A percentile compares a stretch with the other conserved stretches of the same genome.
Evolutionary conservation across 2,797 vertebrate genomes (phyloP).

Genomic region (Linurgus olivaceus): DNA sequence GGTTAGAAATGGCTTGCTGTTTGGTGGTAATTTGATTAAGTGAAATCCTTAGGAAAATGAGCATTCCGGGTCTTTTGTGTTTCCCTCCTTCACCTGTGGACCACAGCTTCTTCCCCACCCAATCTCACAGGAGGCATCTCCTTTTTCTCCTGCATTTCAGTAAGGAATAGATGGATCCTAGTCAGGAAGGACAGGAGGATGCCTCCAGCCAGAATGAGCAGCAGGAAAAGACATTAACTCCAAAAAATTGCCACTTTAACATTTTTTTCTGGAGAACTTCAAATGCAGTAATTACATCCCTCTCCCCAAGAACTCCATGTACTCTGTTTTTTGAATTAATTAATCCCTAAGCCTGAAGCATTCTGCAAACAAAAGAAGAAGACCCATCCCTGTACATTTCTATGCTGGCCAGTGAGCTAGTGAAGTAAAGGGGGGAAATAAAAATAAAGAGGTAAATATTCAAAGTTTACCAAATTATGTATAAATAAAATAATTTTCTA

Average conservation of each 20-base stretch:
- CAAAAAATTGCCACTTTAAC: neutral
- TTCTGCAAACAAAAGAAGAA: neutral
- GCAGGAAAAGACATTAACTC: constrained; percentile 41
- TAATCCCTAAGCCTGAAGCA: neutral
- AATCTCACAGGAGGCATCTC: neutral
- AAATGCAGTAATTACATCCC: neutral
- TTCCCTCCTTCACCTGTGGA: neutral
- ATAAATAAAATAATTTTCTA: neutral
- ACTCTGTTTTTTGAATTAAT: neutral
- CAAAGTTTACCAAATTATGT: neutral
- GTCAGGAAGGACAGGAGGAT: neutral
- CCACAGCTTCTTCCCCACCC: neutral
- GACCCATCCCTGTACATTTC: neutral
- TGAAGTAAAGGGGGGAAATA: neutral
- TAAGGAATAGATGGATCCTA: neutral
- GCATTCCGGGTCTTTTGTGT: neutral
- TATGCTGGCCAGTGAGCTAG: neutral
- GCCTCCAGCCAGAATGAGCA: constrained; percentile 9
- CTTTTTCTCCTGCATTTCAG: neutral
- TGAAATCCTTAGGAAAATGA: constrained; percentile 39
- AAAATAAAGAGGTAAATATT: neutral
- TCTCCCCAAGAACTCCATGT: neutral
- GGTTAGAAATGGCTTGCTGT: constrained; percentile 28
- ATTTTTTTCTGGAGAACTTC: constrained; percentile 1
- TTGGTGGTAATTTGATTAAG: constrained; percentile 38